These are phyloP conservation scores for Triops cancriformis DNA, from an alignment of 1,140 invertebrate species.

Conservation along the genomic window DNA sequence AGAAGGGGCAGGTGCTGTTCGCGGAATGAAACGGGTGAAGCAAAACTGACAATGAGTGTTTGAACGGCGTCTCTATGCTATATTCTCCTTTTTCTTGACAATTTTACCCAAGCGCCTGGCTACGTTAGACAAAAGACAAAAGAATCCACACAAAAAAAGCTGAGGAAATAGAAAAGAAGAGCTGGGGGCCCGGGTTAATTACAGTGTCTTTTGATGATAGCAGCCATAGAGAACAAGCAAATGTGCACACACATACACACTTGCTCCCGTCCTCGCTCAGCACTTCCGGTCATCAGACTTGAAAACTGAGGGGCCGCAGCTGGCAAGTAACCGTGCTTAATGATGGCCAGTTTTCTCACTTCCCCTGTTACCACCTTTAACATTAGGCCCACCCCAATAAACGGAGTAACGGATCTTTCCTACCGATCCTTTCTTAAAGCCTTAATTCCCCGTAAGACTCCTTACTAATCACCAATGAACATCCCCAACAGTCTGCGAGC, in stretches of 20 bases:
- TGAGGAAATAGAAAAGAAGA: background rate
- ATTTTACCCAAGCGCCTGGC: background rate
- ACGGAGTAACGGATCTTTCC: background rate
- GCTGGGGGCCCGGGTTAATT: background rate
- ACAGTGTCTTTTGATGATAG: background rate
- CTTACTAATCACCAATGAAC: background rate
- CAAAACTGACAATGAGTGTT: background rate
- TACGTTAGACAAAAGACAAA: background rate
- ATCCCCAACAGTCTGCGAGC: too few species aligned
- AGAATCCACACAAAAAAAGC: background rate
- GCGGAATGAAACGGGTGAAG: background rate
- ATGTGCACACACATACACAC: conserved; percentile 4
- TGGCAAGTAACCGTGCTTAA: conserved; percentile 10
- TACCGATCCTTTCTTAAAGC: background rate
- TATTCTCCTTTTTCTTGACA: background rate
- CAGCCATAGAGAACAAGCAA: background rate
- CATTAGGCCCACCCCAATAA: background rate
- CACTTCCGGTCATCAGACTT: conserved; percentile 12
- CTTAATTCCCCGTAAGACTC: background rate
- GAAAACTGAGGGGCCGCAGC: background rate
- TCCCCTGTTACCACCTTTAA: conserved; percentile 1
- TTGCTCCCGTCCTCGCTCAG: conserved; percentile 11
- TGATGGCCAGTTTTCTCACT: background rate
- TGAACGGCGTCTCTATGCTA: background rate
- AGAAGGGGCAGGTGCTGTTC: background rate